Conservation (phyloP, 2,113 vertebrate species). For the Corythoichthys intestinalis region DNA sequence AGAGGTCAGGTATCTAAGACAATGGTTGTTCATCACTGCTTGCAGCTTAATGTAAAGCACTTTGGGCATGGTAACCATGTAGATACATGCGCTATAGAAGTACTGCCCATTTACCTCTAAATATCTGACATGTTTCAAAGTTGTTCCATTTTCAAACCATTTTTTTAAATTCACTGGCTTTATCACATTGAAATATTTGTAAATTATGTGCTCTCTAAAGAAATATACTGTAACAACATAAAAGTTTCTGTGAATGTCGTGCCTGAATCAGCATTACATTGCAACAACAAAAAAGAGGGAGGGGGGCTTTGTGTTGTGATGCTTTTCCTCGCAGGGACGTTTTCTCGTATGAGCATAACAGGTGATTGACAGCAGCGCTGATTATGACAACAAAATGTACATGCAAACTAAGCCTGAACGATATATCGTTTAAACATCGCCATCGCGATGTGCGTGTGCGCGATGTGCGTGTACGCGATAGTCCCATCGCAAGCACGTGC, state of each 20-base stretch:
- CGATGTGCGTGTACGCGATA: too few species aligned
- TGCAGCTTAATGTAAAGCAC: too few species aligned
- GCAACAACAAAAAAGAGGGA: neutral
- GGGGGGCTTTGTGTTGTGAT: neutral
- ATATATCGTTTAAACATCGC: too few species aligned
- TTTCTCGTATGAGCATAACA: slow-evolving; percentile 4
- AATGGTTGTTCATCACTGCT: neutral
- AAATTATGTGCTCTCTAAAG: too few species aligned
- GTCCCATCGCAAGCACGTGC: too few species aligned
- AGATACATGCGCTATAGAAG: too few species aligned
- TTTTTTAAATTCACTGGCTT: neutral
- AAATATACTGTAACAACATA: neutral
- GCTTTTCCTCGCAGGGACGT: slow-evolving; percentile 5
- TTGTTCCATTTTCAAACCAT: neutral
- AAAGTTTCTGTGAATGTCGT: neutral
- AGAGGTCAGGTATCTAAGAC: neutral
- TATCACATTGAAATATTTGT: too few species aligned
- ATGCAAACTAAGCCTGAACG: neutral
- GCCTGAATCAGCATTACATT: neutral
- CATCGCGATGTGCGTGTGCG: too few species aligned
- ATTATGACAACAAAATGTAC: slow-evolving; percentile 1
- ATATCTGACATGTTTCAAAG: neutral
- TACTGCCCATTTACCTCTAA: too few species aligned
- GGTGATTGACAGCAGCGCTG: slow-evolving; percentile 19
- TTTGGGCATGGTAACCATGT: too few species aligned